Base-by-base conservation (phyloP, 2,888 invertebrate species). In the Zelleria hepariella region DNA sequence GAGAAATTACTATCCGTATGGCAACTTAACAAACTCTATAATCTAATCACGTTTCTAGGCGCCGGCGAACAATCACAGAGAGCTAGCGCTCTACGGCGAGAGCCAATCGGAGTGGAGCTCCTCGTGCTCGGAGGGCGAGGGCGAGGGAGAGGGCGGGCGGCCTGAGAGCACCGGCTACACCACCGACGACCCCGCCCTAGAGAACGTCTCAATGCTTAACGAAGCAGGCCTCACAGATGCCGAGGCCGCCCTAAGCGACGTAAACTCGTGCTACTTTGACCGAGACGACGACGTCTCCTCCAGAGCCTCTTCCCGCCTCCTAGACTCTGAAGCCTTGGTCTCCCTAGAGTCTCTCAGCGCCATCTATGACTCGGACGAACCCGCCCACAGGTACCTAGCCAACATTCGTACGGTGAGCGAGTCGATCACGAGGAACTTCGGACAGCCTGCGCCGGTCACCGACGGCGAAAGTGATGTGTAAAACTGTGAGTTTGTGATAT, bases 211-310 rank as follows among this genome's bases (percentile, higher is more conserved):
- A 49, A 92, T 96, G 91, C 81, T 95, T 20, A 95, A 96, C 82
- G 96, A 96, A 81, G 94, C 95, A 21, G 95, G 95, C 7, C 90
- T 96, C 53, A 96, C 95, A 1, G 96, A 96, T 84, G 95, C 95
- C 8, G 96, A 96, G 89, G 96, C 95, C 61, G 96, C 95, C 25
- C 89, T 96, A 62, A 95, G 95, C 70, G 96, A 96, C 82, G 94
- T 96, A 57, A 96, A 96, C 84, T 95, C 95, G 7, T 93, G 94
- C 68, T 94, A 94, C 80, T 93, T 94, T 78, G 92, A 92, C 71
- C 86, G 91, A 61, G 92, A 92, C 67, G 91, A 96, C 73, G 95
- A 95, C 65, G 93, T 96, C 64, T 96, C 95, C 3, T 95, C 95
- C 6, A 90, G 96, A 63, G 95, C 96, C 42, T 95, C 95, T 23